Base-by-base conservation (phyloP, 1,140 invertebrate genomes). In the Zophobas atratus region DNA sequence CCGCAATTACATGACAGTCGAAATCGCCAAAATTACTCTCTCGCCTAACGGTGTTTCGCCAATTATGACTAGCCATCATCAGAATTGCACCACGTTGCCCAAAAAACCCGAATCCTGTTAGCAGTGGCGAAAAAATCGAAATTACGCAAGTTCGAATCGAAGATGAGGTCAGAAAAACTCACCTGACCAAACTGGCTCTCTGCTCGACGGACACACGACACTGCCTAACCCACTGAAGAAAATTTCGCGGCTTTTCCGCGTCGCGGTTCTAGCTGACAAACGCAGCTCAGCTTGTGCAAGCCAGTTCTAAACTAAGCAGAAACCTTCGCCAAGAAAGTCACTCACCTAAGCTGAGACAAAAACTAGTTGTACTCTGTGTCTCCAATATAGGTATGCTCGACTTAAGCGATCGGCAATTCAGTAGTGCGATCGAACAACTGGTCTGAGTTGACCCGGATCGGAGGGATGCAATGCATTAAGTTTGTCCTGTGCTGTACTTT, bases 291-390 rank as follows among this genome's bases (percentile, higher is more conserved):
- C 60, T 67, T 67, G 39, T 8, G 38, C 39, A 67, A 67, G 60
- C n/a, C 60, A 43, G 60, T 67, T 67, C 60, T 67, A 67, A 67
- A 67, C 60, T 67, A 67, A 67, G 60, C 33, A 2, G 60, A 67
- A 67, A 39, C 60, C 60, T 67, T 67, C 60, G 60, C 6, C 60
- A 67, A 67, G 70, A 72, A 72, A 72, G 70, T 72, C 70, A 72
- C 8, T 72, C 70, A 72, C 70, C 70, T 56, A 72, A 72, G 46
- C 51, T 72, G 70, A 72, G 51, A 72, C 70, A 72, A 72, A 72
- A 72, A 72, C 70, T 72, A 72, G 70, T 72, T 72, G 51, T 72
- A 72, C 46, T 39, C 70, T 39, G 67, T 72, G 48, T 72, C 70
- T 72, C 60, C 60, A 67, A 67, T 67, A 63, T 57, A 67, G 39